Conservation (phyloP, 2,888 invertebrate species). For the Drosophila lutescens region DNA sequence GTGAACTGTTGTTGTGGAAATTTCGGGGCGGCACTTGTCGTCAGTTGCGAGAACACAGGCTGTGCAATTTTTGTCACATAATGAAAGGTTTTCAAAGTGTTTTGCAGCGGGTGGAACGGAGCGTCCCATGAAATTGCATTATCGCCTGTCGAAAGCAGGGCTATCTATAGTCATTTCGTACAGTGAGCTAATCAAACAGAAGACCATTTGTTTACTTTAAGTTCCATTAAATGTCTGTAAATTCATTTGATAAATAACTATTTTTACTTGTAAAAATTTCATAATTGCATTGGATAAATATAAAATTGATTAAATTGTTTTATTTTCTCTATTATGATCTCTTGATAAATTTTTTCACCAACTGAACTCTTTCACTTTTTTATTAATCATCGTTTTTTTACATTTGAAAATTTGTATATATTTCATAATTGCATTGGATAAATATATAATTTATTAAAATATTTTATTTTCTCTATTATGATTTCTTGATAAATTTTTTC, state of each 20-base stretch:
- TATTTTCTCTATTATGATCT: too few relatives aligned
- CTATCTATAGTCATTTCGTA: constrained; percentile 1
- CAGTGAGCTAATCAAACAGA: constrained; percentile 1
- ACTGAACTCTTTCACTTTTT: too few relatives aligned
- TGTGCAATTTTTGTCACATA: constrained; percentile 22
- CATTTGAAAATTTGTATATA: too few relatives aligned
- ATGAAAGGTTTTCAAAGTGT: constrained; percentile 18
- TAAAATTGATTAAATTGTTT: too few relatives aligned
- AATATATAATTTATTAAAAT: too few relatives aligned
- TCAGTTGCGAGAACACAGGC: constrained; percentile 6
- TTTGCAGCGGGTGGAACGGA: neutral
- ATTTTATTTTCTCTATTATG: too few relatives aligned
- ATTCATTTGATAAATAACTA: neutral
- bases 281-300: too few relatives aligned
- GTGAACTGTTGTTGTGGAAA: constrained; percentile 16
- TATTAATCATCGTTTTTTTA: too few relatives aligned
- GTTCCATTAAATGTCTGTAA: neutral
- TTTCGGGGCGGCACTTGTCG: constrained; percentile 21
- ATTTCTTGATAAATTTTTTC: too few relatives aligned
- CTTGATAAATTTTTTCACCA: too few relatives aligned
- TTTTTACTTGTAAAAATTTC: too few relatives aligned
- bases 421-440: too few relatives aligned
- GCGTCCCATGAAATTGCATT: constrained; percentile 29
- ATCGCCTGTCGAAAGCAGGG: constrained; percentile 7
- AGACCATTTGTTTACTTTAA: neutral